Conservation (phyloP, 2,797 vertebrate genomes). For the Mustela erminea region DNA sequence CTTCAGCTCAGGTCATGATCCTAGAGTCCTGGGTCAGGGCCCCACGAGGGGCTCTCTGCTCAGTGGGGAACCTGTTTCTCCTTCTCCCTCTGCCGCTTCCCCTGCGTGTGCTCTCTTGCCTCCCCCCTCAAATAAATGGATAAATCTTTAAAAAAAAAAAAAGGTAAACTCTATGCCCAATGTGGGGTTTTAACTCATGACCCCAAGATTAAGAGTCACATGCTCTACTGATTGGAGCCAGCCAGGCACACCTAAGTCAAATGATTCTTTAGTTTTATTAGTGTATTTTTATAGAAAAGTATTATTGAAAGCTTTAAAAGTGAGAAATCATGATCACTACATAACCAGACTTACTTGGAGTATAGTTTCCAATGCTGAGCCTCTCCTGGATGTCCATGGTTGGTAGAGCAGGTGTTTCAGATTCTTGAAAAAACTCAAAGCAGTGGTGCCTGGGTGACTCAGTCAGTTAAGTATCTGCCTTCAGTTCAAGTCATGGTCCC, state of each 20-base stretch:
- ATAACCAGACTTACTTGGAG: neutral
- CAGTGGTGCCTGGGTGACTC: neutral
- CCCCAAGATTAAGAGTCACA: neutral
- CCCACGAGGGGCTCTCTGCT: neutral
- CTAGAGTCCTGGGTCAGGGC: neutral
- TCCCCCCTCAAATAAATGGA: neutral
- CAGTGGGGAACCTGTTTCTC: neutral
- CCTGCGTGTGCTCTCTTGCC: neutral
- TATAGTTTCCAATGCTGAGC: neutral
- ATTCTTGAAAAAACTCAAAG: constrained; percentile 42
- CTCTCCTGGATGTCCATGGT: neutral
- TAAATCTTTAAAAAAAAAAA: no score
- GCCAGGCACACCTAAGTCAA: neutral
- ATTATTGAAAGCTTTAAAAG: constrained; percentile 20
- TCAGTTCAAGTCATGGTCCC: no score
- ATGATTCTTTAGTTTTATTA: constrained; percentile 4
- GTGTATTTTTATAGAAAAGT: constrained; percentile 59
- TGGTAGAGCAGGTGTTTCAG: neutral
- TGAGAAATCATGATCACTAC: constrained; percentile 40
- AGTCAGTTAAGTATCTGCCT: no score
- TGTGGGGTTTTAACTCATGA: neutral
- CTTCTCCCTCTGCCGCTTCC: neutral
- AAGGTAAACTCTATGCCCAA: no score
- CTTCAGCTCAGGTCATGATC: neutral
- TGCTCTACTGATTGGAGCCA: neutral